Evolutionary conservation across 1,140 invertebrate genomes (phyloP).

Genomic region (Centruroides vittatus): DNA sequence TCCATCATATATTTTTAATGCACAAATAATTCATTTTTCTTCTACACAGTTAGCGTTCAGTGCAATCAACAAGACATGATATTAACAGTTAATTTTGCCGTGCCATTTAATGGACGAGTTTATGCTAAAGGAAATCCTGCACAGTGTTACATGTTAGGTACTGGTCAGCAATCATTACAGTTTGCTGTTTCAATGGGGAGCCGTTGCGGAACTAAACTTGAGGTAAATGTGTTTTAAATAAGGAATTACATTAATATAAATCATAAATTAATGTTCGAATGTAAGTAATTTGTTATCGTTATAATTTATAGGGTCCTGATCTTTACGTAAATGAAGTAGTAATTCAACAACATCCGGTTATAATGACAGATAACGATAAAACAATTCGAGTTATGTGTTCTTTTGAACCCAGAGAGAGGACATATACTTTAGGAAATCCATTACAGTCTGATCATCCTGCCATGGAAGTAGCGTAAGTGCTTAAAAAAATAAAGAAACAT

Average conservation of each 20-base stretch:
- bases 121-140: constrained; percentile 37
- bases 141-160: constrained; percentile 38
- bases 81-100: constrained; percentile 34
- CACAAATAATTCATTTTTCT: too few relatives aligned
- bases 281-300: too few relatives aligned
- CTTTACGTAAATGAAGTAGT: constrained; percentile 36
- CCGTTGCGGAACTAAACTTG: constrained; percentile 10
- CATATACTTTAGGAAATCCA: constrained; percentile 27
- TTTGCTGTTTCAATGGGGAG: constrained; percentile 13
- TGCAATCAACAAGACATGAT: constrained; percentile 38
- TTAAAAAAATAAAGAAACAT: neutral
- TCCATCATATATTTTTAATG: too few relatives aligned
- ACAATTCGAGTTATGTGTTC: constrained; percentile 37
- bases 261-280: too few relatives aligned
- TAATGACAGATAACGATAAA: constrained; percentile 38
- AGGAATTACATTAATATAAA: neutral
- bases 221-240: constrained; percentile 2
- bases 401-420: constrained; percentile 35
- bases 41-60: constrained; percentile 32
- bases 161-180: constrained; percentile 29
- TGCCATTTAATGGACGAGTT: constrained; percentile 35
- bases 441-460: constrained; percentile 1
- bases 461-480: constrained; percentile 13
- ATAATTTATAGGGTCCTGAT: too few relatives aligned
- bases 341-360: constrained; percentile 37